Base-by-base conservation (phyloP, 2,113 vertebrate species). In the Triplophysa dalaica region DNA sequence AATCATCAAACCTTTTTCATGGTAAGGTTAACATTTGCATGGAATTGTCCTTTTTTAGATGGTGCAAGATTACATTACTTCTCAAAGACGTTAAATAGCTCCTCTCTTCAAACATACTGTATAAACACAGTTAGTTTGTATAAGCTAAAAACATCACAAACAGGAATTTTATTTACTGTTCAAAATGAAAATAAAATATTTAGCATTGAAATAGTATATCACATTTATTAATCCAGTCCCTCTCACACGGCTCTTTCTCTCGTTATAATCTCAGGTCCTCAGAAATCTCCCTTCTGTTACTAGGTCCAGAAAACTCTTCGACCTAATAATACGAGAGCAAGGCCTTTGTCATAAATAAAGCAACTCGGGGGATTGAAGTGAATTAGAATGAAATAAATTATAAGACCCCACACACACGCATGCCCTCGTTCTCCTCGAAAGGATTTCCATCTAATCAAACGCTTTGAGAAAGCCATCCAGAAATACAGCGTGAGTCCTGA, bases 301-400 rank as follows among this genome's bases (percentile, higher is more conserved):
- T 84, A 60, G 83, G 76, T 79, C 80, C 66, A 75, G 80, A 72
- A 75, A 66, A 61, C 66, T 56, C 66, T 64, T 24, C 60, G 79
- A 33, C 29, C 75, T 3, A 43, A 81, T 24, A 65, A 41, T 17
- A 50, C 45, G 62, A 78, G 56, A 24, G 62, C 52, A 21, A 65
- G 29, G 43, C 45, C 70, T 41, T 50, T 17, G 58, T 75, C 14
- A 64, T 78, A 52, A 62, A 79, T 84, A 48, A 81, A 79, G 63
- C 64, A 81, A n/a, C 61, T 58, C 8, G n/a, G 10, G 45, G 61
- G 45, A 56, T 52, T 58, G 54, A 58, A 21, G n/a, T 58, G 8
- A 2, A 58, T 58, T 8, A 70, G 2, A 52, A 52, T 48, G 19
- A 24, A 63, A 62, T 48, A 63, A 45, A 75, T 62, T 21, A 62